These are phyloP conservation scores for Fregata magnificens DNA, from an alignment of 2,113 vertebrate species.

Conservation along the genomic window DNA sequence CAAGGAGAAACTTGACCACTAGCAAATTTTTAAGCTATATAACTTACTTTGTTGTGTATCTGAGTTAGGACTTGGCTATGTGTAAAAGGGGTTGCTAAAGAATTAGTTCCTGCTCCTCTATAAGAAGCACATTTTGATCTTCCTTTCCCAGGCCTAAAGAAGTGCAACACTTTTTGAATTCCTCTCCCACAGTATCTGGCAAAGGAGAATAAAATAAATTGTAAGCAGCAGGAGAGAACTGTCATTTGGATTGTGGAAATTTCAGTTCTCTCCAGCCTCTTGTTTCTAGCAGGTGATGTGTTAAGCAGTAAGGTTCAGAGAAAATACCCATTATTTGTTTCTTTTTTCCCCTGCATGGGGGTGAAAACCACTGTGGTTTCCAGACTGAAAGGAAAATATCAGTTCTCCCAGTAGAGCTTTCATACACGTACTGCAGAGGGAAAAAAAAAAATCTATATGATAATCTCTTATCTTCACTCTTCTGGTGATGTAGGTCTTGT, in stretches of 20 bases:
- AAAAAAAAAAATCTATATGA: background rate
- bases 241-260: background rate
- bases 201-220: background rate
- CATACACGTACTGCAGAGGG: background rate
- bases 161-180: background rate
- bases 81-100: background rate
- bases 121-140: background rate
- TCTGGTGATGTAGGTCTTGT: background rate
- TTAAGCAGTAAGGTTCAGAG: background rate
- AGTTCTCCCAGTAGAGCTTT: background rate
- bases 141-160: background rate
- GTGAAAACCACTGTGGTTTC: conserved; percentile 38
- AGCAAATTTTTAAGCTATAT: background rate
- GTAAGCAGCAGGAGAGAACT: background rate
- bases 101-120: background rate
- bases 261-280: background rate
- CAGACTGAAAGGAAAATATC: background rate
- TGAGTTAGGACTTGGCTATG: background rate
- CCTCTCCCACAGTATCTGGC: background rate
- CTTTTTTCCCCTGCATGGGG: background rate
- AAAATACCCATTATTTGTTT: background rate
- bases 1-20: background rate
- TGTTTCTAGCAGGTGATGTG: background rate
- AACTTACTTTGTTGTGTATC: background rate
- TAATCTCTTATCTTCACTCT: background rate